A percentile compares a stretch with the other conserved stretches of the same genome.
Evolutionary conservation across 2,888 invertebrate species (phyloP).

Genomic region (Barypeithes pellucidus): DNA sequence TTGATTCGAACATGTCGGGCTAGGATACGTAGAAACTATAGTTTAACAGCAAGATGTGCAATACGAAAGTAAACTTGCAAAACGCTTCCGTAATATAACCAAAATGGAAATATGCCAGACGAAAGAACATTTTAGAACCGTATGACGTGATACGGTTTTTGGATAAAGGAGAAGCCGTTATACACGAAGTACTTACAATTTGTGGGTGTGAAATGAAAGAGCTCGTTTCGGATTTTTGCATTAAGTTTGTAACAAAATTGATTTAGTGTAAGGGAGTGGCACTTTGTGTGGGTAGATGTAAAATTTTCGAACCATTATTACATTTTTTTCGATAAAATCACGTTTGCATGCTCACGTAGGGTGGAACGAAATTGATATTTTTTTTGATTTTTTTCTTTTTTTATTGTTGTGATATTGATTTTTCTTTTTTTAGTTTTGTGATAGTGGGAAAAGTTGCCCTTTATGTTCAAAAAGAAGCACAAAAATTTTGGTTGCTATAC

Average conservation of each 20-base stretch:
- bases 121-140: constrained; percentile 8
- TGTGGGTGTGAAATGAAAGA: not conserved
- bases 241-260: not conserved
- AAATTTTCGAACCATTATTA: not conserved
- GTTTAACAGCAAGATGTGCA: not conserved
- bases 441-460: too few species aligned
- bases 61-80: not conserved
- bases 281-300: not conserved
- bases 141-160: not conserved
- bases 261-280: not conserved
- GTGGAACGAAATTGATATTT: too few species aligned
- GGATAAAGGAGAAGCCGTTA: constrained; percentile 6
- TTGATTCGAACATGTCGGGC: not conserved
- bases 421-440: too few species aligned
- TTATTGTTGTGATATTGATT: too few species aligned
- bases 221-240: not conserved
- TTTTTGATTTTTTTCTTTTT: too few species aligned
- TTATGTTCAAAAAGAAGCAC: too few species aligned
- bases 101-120: constrained; percentile 12
- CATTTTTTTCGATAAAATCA: too few species aligned
- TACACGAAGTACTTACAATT: not conserved
- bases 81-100: constrained; percentile 4
- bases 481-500: too few species aligned
- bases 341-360: too few species aligned
- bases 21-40: too few species aligned